Evolutionary conservation across 2,113 vertebrate species (phyloP).

Genomic region (Benitochromis conjunctus): DNA sequence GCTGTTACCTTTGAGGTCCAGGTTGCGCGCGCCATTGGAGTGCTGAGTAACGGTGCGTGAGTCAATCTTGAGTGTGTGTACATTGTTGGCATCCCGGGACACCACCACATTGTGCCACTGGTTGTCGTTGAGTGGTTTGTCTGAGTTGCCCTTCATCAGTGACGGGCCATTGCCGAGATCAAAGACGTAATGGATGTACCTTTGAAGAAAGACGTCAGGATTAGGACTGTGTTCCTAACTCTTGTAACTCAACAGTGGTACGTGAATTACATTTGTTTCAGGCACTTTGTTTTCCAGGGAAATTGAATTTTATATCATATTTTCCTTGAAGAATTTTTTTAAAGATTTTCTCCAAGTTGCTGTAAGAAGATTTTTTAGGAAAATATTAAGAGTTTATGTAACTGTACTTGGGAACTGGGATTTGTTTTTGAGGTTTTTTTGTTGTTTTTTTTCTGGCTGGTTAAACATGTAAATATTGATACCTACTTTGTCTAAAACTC

Average conservation of each 20-base stretch:
- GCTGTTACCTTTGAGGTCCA: constrained; percentile 88
- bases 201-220: constrained; percentile 15
- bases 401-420: neutral
- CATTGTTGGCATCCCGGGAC: constrained; percentile 84
- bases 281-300: neutral
- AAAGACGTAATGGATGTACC: constrained; percentile 92
- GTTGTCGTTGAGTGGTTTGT: constrained; percentile 90
- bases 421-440: neutral
- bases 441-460: neutral
- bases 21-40: constrained; percentile 88
- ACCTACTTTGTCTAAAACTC: constrained; percentile 9
- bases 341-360: neutral
- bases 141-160: constrained; percentile 94
- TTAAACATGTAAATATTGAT: constrained; percentile 29
- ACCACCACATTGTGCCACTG: constrained; percentile 96
- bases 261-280: neutral
- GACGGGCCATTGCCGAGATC: constrained; percentile 92
- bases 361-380: neutral
- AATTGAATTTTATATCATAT: neutral
- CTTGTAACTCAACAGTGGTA: neutral
- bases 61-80: constrained; percentile 90
- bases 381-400: neutral
- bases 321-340: neutral
- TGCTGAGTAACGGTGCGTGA: constrained; percentile 92
- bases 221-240: neutral